Evolutionary conservation across 2,888 invertebrate genomes (phyloP).

Genomic region (Caradrina clavipalpis): DNA sequence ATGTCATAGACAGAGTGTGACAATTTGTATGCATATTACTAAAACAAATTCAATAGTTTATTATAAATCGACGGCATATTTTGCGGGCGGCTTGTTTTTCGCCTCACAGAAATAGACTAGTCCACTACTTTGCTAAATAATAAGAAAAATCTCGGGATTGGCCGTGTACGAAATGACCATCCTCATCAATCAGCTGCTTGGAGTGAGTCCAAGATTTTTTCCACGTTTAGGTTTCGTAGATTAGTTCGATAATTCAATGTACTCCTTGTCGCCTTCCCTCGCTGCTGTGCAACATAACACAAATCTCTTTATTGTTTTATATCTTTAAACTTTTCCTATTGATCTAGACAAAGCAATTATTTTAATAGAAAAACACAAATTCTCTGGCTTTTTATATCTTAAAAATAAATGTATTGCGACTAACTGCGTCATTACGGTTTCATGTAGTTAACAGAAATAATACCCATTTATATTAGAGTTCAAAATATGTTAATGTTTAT

Average conservation of each 20-base stretch:
- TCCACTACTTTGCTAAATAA: constrained; percentile 90
- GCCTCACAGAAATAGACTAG: constrained; percentile 88
- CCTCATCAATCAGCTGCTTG: constrained; percentile 91
- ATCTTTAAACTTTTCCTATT: constrained; percentile 50
- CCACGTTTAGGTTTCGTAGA: constrained; percentile 90
- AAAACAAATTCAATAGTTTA: constrained; percentile 68
- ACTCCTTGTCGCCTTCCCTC: constrained; percentile 76
- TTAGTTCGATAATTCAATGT: constrained; percentile 87
- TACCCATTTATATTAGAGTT: constrained; percentile 2
- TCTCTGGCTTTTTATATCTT: constrained; percentile 24
- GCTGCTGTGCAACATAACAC: constrained; percentile 67
- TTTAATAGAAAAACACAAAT: constrained; percentile 23
- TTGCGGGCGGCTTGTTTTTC: constrained; percentile 87
- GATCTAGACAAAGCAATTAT: constrained; percentile 49
- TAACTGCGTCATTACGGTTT: constrained; percentile 39
- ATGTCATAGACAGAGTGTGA: constrained; percentile 14
- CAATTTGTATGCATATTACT: constrained; percentile 49
- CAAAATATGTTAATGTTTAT: constrained; percentile 26
- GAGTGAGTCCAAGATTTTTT: constrained; percentile 89
- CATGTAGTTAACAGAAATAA: constrained; percentile 25
- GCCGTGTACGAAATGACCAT: constrained; percentile 91
- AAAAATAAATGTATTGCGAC: constrained; percentile 27
- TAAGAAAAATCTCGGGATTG: constrained; percentile 90
- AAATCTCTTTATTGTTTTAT: constrained; percentile 58
- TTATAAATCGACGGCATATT: constrained; percentile 80